Evolutionary conservation across 2,113 vertebrate species (phyloP), one percentile per base, ranked within the genome.

Genomic region (Xiphophorus hellerii): DNA sequence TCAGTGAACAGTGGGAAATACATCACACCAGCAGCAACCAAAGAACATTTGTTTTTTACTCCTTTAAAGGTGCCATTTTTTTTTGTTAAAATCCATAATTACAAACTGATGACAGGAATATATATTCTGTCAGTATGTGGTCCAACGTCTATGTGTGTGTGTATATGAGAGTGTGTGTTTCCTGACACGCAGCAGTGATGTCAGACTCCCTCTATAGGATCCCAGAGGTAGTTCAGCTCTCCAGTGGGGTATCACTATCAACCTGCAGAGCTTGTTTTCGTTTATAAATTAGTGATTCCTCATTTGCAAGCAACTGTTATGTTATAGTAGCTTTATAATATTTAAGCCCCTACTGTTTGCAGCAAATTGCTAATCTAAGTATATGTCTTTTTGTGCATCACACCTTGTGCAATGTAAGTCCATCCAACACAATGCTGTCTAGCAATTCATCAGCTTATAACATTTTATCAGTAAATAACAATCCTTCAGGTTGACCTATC

Each of bases 171-270:
- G 17, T 73, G 17, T 75, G 54, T 73, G 51, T 70, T 44, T 25
- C 31, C 33, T 77, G 44, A 89, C 67, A 82, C 17, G 78, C 76
- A 90, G 89, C 67, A 62, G 66, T 91, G 90, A 94, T 91, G 89
- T 51, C 87, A 92, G 90, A 92, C 94, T 94, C 95, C 95, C 93
- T 93, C 94, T 89, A 83, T 82, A 92, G 95, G 93, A 76, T n/a
- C 15, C 30, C 58, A 66, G 27, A 17, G 63, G 87, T 84, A 94
- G 77, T 92, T 78, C 90, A 86, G 0, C 28, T 72, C 54, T 63
- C 78, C 22, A 30, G n/a, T 22, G 29, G 48, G 12, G 12, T 35
- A 28, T n/a, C 39, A 73, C 35, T 17, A 1, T 29, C 22, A 15
- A 28, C 33, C n/a, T 65, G 51, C 33, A 14, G 48, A 60, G 48